phyloP scores from a whole-genome alignment of 2,113 vertebrate species.

The Lagopus muta region DNA sequence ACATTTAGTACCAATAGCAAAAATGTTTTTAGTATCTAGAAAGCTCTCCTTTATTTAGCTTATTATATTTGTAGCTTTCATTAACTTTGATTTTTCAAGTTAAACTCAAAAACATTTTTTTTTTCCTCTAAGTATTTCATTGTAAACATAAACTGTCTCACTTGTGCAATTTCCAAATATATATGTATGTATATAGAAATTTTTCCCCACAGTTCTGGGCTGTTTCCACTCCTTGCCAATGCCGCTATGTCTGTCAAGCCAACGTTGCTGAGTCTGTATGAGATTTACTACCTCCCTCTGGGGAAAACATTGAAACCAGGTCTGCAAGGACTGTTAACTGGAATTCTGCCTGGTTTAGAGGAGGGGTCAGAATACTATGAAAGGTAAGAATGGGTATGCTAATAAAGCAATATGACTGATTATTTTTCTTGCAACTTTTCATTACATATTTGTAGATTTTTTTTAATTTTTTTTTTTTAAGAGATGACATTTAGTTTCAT shows the following conservation, averaged over 20 bases:
- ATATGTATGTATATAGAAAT: neutral
- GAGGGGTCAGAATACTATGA: conserved; percentile 98
- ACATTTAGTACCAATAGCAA: neutral
- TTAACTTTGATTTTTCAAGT: neutral
- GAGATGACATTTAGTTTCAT: neutral
- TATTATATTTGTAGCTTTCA: neutral
- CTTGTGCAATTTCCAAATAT: neutral
- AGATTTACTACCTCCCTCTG: conserved; percentile 95
- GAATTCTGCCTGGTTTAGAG: conserved; percentile 95
- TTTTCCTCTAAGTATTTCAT: neutral
- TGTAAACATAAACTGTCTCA: neutral
- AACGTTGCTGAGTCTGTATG: conserved; percentile 92
- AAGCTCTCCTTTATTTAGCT: neutral
- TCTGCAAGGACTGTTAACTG: conserved; percentile 94
- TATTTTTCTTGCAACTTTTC: neutral
- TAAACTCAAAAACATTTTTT: neutral
- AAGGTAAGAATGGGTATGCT: conserved; percentile 79
- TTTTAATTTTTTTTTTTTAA: neutral
- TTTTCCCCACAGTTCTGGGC: conserved; percentile 86
- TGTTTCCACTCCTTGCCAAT: conserved; percentile 98
- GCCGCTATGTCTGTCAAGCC: conserved; percentile 99
- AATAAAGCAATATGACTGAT: neutral
- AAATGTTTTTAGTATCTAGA: neutral
- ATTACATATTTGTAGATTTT: neutral
- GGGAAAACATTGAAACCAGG: conserved; percentile 98